These are phyloP conservation scores for Fissipunctia ypsillon DNA, from an alignment of 2,888 invertebrate species.

Conservation along the genomic window DNA sequence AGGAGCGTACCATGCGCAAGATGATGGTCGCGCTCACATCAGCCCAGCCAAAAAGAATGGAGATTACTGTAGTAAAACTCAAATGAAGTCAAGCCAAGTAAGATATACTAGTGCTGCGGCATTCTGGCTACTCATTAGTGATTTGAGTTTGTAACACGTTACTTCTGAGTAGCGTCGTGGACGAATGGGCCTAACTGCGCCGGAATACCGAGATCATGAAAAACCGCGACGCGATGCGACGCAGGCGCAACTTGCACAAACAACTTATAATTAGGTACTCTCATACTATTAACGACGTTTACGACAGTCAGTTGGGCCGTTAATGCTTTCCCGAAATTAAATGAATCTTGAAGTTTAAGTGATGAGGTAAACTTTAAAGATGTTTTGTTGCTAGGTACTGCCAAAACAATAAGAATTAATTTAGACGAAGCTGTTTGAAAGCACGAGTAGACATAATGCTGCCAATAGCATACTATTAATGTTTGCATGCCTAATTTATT, in stretches of 20 bases:
- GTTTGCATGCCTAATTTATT: background rate
- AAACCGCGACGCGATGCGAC: background rate
- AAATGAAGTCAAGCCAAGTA: too few relatives aligned
- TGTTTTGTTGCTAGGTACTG: background rate
- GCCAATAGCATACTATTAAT: too few relatives aligned
- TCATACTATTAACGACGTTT: constrained; percentile 26
- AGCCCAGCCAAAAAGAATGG: too few relatives aligned
- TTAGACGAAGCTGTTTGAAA: background rate
- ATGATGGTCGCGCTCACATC: too few relatives aligned
- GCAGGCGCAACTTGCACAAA: constrained; percentile 16
- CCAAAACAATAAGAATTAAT: background rate
- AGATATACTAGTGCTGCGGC: too few relatives aligned
- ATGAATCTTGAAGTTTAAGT: background rate
- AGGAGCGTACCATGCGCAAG: too few relatives aligned
- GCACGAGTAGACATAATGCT: background rate
- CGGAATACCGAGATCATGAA: background rate
- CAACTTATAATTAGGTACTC: constrained; percentile 45
- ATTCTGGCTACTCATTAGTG: too few relatives aligned
- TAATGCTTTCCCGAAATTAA: constrained; percentile 18
- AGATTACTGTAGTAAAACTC: too few relatives aligned
- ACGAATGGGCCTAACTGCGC: too few relatives aligned
- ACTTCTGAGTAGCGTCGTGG: too few relatives aligned
- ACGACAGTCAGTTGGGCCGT: constrained; percentile 6
- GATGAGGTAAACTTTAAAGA: background rate
- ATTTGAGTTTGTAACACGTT: too few relatives aligned